phyloP scores from a whole-genome alignment of 64 coral and sea anemone species.

The Trachythela sp. region DNA sequence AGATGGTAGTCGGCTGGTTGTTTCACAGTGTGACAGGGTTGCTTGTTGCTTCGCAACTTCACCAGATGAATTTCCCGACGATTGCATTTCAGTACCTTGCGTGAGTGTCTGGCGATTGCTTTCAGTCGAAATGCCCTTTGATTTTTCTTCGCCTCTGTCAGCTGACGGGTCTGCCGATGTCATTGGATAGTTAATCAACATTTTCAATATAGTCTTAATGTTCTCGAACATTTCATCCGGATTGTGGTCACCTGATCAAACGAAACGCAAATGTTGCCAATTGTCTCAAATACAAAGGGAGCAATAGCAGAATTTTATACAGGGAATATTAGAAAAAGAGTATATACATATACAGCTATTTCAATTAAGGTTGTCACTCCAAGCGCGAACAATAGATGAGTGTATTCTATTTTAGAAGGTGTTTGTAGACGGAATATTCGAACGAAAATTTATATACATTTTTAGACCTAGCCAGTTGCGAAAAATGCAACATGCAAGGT shows the following conservation, averaged over 20 bases:
- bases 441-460: too few relatives aligned
- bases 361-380: too few relatives aligned
- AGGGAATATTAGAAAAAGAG: too few relatives aligned
- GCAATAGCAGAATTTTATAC: too few relatives aligned
- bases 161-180: background rate
- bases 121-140: background rate
- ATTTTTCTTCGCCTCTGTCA: background rate
- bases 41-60: background rate
- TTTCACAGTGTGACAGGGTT: background rate
- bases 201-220: background rate
- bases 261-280: background rate
- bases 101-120: background rate
- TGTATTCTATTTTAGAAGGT: too few relatives aligned
- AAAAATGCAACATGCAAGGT: too few relatives aligned
- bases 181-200: conserved; percentile 4
- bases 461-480: too few relatives aligned
- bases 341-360: too few relatives aligned
- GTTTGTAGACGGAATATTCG: too few relatives aligned
- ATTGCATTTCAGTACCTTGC: background rate
- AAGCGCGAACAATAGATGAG: too few relatives aligned
- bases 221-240: background rate
- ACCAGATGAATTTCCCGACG: background rate
- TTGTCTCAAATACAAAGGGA: background rate
- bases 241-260: background rate
- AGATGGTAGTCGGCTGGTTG: background rate